These are phyloP conservation scores for Champsocephalus esox DNA, from an alignment of 2,797 vertebrate species.

Conservation along the genomic window DNA sequence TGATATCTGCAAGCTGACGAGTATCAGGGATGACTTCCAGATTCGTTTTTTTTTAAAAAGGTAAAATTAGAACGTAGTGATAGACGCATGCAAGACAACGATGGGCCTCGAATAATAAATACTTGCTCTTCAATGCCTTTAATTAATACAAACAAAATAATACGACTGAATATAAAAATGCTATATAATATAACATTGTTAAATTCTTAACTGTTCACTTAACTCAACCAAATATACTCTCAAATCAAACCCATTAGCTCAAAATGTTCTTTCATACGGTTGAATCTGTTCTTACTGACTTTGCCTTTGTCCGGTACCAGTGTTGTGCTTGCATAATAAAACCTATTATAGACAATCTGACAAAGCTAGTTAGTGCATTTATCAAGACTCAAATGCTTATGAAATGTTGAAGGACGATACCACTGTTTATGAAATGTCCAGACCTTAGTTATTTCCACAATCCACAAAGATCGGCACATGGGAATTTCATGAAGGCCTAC, in stretches of 20 bases:
- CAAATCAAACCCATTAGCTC: slow-evolving; percentile 1
- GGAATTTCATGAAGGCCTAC: slow-evolving; percentile 20
- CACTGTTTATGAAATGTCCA: slow-evolving; percentile 10
- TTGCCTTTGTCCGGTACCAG: slow-evolving; percentile 47
- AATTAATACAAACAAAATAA: too few relatives aligned
- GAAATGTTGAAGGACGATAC: slow-evolving; percentile 22
- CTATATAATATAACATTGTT: slow-evolving; percentile 15
- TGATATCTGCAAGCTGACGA: slow-evolving; percentile 38
- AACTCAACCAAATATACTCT: slow-evolving; percentile 5
- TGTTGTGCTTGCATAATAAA: slow-evolving; percentile 44
- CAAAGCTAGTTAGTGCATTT: slow-evolving; percentile 24
- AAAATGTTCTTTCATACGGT: slow-evolving; percentile 12
- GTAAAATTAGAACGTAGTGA: too few relatives aligned
- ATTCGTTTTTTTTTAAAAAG: background rate
- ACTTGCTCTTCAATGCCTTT: slow-evolving; percentile 55
- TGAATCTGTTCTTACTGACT: slow-evolving; percentile 25
- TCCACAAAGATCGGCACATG: slow-evolving; percentile 12
- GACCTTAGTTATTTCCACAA: slow-evolving; percentile 5
- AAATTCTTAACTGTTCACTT: slow-evolving; percentile 26
- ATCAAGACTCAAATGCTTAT: slow-evolving; percentile 4
- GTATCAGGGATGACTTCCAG: slow-evolving; percentile 53
- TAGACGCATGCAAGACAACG: background rate
- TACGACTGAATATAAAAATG: slow-evolving; percentile 24
- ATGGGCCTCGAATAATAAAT: slow-evolving; percentile 24
- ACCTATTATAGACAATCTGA: slow-evolving; percentile 26